Base-by-base conservation (phyloP, 1,140 invertebrate species). In the Oryctes rhinoceros region DNA sequence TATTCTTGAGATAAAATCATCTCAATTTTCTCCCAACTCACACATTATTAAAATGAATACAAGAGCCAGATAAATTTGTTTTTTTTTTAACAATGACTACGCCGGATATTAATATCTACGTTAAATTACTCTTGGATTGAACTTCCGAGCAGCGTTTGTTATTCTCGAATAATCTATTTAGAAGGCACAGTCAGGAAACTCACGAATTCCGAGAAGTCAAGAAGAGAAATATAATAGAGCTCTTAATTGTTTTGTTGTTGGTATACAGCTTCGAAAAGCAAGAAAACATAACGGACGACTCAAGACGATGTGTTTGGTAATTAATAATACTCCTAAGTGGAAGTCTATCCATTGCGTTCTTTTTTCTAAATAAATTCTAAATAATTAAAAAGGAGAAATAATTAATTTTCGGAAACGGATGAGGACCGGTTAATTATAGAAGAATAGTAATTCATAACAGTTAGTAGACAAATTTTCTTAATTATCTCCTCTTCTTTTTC, bases 401-500 rank as follows among this genome's bases (percentile, higher is more conserved):
- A 53, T 53, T 4, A 53, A 53, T 53, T 53, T 53, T 53, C n/a
- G 49, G 13, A 11, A 53, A n/a, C 49, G 49, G 13, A 53, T 3
- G 49, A 53, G 49, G 10, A 39, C 49, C 49, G 10, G 49, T 53
- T 53, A 53, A 53, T 53, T 53, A 53, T 53, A 53, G 49, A 53
- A 11, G 10, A 15, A n/a, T 53, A 53, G 49, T 53, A 53, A 53
- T 53, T 53, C 13, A 53, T 53, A 53, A 53, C 49, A 53, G 49
- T 53, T 53, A 53, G 49, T 53, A 53, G 49, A 53, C 49, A 53
- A 53, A 53, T 53, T 53, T 53, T 53, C 49, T 53, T 53, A 53
- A 53, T 53, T 53, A 53, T n/a, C 49, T 53, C 49, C 10, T 53
- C 49, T n/a, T 53, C 13, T 53, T 53, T 53, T 53, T 15, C n/a